Evolutionary conservation across 2,888 invertebrate genomes (phyloP).

Genomic region (Kryphioiulus occultus): DNA sequence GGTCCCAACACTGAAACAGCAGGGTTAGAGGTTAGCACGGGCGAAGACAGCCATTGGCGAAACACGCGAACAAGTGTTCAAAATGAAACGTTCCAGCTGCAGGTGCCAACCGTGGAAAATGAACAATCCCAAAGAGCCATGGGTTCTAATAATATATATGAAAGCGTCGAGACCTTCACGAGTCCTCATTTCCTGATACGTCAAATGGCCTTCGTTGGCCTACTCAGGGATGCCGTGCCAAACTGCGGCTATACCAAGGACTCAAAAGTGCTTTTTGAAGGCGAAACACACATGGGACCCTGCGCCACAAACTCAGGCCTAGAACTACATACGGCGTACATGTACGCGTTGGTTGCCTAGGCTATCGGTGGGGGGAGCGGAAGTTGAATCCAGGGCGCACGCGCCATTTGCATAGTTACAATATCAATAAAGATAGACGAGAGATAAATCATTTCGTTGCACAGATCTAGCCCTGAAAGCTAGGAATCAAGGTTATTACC

Average conservation of each 20-base stretch:
- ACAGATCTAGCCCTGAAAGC: neutral
- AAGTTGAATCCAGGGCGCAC: neutral
- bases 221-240: conserved; percentile 42
- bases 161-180: conserved; percentile 43
- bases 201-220: conserved; percentile 44
- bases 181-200: conserved; percentile 45
- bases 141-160: conserved; percentile 36
- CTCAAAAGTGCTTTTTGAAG: conserved; percentile 4
- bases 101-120: conserved; percentile 31
- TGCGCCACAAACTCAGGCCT: neutral
- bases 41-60: neutral
- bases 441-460: neutral
- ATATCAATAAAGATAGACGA: neutral
- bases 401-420: conserved; percentile 1
- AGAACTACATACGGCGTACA: neutral
- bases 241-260: conserved; percentile 43
- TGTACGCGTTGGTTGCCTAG: too few relatives aligned
- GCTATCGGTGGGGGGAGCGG: neutral
- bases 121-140: conserved; percentile 35
- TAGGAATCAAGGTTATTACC: conserved; percentile 4
- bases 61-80: conserved; percentile 20
- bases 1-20: neutral
- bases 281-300: neutral
- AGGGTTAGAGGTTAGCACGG: neutral
- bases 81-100: conserved; percentile 25